phyloP scores from a whole-genome alignment of 2,888 invertebrate genomes.

The Drosophila neotestacea region DNA sequence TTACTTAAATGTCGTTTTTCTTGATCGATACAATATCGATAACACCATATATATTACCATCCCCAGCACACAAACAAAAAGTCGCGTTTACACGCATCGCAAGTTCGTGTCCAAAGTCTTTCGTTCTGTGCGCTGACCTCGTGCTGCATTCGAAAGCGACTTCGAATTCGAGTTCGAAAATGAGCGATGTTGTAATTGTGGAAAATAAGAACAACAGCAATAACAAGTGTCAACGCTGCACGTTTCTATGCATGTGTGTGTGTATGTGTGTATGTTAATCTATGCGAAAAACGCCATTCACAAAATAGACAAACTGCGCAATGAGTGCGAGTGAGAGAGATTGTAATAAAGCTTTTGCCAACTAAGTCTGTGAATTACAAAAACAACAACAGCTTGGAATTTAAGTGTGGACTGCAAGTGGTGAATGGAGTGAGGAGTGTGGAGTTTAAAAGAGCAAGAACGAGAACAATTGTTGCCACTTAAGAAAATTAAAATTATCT shows the following conservation, averaged over 20 bases:
- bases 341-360: background rate
- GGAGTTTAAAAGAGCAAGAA: background rate
- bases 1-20: no score
- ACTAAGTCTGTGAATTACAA: background rate
- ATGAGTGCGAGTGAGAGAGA: slow-evolving; percentile 1
- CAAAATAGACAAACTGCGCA: slow-evolving; percentile 11
- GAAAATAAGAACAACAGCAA: slow-evolving; percentile 19
- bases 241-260: background rate
- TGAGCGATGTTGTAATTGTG: slow-evolving; percentile 21
- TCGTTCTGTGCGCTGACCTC: slow-evolving; percentile 67
- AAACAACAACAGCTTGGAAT: slow-evolving; percentile 11
- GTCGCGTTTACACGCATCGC: slow-evolving; percentile 57
- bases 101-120: slow-evolving; percentile 75
- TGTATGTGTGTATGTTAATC: slow-evolving; percentile 6
- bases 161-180: slow-evolving; percentile 30
- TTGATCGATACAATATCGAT: no score
- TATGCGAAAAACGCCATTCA: slow-evolving; percentile 24
- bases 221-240: slow-evolving; percentile 20
- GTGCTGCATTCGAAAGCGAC: slow-evolving; percentile 61
- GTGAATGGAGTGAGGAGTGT: background rate
- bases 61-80: slow-evolving; percentile 7
- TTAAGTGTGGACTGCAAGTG: background rate
- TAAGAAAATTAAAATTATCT: no score
- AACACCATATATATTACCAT: background rate
- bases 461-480: background rate